Base-by-base conservation (phyloP, 2,888 invertebrate genomes). In the Lysandra bellargus region DNA sequence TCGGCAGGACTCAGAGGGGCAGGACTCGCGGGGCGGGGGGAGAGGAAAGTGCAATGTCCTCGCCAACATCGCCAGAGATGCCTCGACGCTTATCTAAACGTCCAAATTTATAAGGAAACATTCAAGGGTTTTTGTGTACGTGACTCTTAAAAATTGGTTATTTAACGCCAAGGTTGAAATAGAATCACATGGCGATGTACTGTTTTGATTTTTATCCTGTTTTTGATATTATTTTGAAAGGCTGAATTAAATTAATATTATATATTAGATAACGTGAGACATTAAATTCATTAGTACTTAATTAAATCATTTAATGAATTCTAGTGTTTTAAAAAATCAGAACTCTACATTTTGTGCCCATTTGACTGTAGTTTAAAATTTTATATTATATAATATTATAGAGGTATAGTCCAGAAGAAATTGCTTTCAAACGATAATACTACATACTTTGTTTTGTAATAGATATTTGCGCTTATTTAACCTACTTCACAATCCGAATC, bases 41-140 rank as follows among this genome's bases (percentile, higher is more conserved):
- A 83, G 86, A 83, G 85, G 89, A 89, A 93, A 94, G 94, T 94
- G 94, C 94, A 94, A 94, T 92, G 94, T 94, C 94, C 94, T 94
- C 94, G 92, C 92, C 87, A 93, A 92, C 93, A 90, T 90, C 88
- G 90, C 87, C 85, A 85, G 86, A 88, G 91, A 92, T 93, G 92
- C 90, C 90, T 83, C 87, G 84, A 84, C 85, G 85, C 84, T 85
- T 86, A 85, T 86, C 89, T 87, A 87, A 87, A 86, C 88, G 85
- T 88, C 86, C 85, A 88, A 87, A 86, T 86, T 87, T 90, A 87
- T 86, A 84, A 85, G 87, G 86, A 86, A 86, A 85, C 85, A 85
- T 87, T 87, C 82, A 81, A 84, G 81, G 80, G 82, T 78, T 81
- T 79, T 83, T 82, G 82, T 83, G 79, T 83, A 82, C 83, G 83